Evolutionary conservation across 2,113 vertebrate species (phyloP).

Genomic region (Benthochromis sp.): DNA sequence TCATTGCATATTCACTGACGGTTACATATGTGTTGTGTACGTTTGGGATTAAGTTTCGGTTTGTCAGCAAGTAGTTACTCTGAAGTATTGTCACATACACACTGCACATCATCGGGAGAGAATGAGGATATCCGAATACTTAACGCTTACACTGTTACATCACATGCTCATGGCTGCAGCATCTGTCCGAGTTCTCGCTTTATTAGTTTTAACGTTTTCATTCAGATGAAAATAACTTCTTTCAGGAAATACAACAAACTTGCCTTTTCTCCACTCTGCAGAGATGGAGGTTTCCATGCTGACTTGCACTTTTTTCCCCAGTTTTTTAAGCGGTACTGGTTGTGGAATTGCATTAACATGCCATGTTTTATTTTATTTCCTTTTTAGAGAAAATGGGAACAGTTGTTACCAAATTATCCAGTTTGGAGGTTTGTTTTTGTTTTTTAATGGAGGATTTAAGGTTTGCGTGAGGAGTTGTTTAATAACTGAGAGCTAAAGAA

Average conservation of each 20-base stretch:
- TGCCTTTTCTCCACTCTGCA: constrained; percentile 22
- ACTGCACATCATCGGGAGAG: background rate
- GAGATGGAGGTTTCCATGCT: constrained; percentile 31
- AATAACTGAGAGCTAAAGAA: background rate
- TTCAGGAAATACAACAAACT: constrained; percentile 20
- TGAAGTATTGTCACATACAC: background rate
- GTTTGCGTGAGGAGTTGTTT: background rate
- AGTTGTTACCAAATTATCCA: constrained; percentile 1
- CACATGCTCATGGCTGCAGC: background rate
- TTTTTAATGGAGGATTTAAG: background rate
- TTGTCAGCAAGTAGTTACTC: background rate
- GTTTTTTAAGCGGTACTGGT: background rate
- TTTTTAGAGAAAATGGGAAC: constrained; percentile 3
- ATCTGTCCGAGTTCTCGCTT: background rate
- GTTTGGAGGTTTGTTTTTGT: background rate
- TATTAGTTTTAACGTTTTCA: background rate
- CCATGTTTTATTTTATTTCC: background rate
- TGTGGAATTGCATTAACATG: background rate
- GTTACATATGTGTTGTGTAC: background rate
- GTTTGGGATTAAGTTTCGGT: background rate
- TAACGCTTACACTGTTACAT: constrained; percentile 3
- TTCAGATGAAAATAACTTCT: background rate
- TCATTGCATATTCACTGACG: background rate
- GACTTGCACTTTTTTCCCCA: constrained; percentile 49
- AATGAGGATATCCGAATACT: background rate